Percentiles rank a stretch among this genome's conserved stretches.
Conservation (phyloP, 1,140 invertebrate genomes). For the Heliothis subflexa region DNA sequence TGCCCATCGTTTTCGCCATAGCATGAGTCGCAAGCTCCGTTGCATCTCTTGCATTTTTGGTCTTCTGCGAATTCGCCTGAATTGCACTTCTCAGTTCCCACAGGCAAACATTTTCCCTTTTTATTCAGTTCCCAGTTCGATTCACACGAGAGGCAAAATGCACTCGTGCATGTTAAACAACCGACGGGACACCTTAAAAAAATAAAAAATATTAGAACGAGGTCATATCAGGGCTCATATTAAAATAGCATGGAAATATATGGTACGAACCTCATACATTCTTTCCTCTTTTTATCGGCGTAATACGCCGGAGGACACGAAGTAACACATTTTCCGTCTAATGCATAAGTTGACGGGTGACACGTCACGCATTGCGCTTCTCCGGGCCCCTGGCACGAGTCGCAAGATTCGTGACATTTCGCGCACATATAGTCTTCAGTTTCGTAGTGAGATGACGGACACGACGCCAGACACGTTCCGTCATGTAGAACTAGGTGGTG, state of each 20-base stretch:
- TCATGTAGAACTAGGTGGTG: constrained; percentile 93
- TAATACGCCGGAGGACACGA: constrained; percentile 91
- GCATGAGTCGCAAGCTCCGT: constrained; percentile 91
- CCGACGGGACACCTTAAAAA: constrained; percentile 89
- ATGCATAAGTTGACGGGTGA: constrained; percentile 88
- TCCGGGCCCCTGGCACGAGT: constrained; percentile 92
- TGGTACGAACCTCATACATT: constrained; percentile 88
- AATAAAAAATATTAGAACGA: background rate
- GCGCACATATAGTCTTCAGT: constrained; percentile 94
- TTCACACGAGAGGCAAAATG: constrained; percentile 89
- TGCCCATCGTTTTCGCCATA: constrained; percentile 89
- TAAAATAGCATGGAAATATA: background rate
- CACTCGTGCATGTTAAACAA: constrained; percentile 90
- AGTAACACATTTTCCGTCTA: constrained; percentile 88
- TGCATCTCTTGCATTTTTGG: constrained; percentile 89
- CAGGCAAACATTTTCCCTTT: constrained; percentile 90
- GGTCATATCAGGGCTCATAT: background rate
- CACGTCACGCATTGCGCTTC: constrained; percentile 94
- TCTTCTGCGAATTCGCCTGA: constrained; percentile 82
- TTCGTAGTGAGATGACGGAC: constrained; percentile 93
- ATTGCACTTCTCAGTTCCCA: constrained; percentile 89
- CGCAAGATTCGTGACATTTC: constrained; percentile 92
- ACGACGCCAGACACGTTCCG: constrained; percentile 92
- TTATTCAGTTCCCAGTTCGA: constrained; percentile 90
- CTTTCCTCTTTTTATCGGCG: constrained; percentile 91